Conservation (phyloP, 2,113 vertebrate genomes). For the Orientallactaga bullata region DNA sequence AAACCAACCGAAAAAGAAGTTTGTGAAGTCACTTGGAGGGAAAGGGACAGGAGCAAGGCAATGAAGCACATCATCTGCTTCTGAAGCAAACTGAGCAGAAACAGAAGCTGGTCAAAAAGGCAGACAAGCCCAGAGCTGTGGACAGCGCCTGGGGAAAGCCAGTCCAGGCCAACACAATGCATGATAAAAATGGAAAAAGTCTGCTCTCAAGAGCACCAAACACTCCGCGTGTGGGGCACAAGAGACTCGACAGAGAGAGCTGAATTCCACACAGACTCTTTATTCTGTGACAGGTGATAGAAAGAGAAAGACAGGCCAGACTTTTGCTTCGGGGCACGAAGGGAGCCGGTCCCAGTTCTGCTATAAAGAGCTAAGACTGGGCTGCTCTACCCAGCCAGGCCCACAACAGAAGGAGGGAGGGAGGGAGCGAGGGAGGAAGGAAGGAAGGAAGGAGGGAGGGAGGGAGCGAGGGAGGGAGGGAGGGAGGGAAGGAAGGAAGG, state of each 20-base stretch:
- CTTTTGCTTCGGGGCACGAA: constrained; percentile 66
- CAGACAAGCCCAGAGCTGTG: background rate
- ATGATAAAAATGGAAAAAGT: constrained; percentile 11
- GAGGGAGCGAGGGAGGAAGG: too few relatives aligned
- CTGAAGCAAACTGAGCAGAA: background rate
- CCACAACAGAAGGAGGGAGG: too few relatives aligned
- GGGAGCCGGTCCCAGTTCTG: constrained; percentile 46
- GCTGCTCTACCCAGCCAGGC: background rate
- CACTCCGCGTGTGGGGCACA: constrained; percentile 43
- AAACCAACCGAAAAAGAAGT: background rate
- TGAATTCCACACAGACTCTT: constrained; percentile 66
- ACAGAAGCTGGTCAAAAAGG: background rate
- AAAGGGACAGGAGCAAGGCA: background rate
- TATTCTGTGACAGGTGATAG: constrained; percentile 71
- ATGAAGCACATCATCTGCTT: background rate
- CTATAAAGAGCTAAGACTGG: constrained; percentile 27
- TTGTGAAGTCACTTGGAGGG: background rate
- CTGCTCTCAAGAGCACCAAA: constrained; percentile 24
- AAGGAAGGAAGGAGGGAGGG: too few relatives aligned
- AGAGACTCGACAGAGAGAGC: background rate
- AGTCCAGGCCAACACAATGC: background rate
- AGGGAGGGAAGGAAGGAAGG: background rate
- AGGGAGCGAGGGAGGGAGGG: too few relatives aligned
- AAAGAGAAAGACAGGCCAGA: constrained; percentile 61
- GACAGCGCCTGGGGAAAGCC: background rate